These are phyloP conservation scores for Drosophila mercatorum DNA, from an alignment of 2,888 invertebrate species.

Conservation along the genomic window DNA sequence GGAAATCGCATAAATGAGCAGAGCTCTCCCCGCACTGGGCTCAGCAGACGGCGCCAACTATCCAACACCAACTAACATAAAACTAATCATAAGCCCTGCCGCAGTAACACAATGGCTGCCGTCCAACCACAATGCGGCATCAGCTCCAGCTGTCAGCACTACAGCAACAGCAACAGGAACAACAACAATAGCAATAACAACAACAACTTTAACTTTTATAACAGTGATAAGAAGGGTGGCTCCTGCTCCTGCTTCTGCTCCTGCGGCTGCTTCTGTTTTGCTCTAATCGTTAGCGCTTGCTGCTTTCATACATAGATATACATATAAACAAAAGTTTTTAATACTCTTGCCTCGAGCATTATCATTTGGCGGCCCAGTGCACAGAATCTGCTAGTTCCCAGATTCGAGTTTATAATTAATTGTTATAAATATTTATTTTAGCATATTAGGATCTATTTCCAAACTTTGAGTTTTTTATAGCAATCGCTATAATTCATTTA, in stretches of 20 bases:
- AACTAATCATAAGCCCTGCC: slow-evolving; percentile 32
- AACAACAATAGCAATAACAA: slow-evolving; percentile 2
- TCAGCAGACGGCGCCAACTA: slow-evolving; percentile 18
- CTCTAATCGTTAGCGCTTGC: slow-evolving; percentile 14
- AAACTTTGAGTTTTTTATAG: no score
- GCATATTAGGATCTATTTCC: neutral
- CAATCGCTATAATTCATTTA: no score
- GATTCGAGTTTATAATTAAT: neutral
- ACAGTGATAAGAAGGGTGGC: slow-evolving; percentile 18
- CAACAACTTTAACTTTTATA: slow-evolving; percentile 15
- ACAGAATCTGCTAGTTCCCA: neutral
- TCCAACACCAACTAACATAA: slow-evolving; percentile 25
- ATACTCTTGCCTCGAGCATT: slow-evolving; percentile 17
- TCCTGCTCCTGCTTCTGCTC: neutral
- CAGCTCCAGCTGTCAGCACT: slow-evolving; percentile 23
- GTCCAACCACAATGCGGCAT: slow-evolving; percentile 24
- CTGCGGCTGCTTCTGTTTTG: neutral
- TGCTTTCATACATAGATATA: neutral
- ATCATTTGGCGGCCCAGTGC: neutral
- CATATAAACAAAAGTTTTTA: slow-evolving; percentile 15
- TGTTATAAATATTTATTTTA: neutral
- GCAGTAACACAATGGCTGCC: slow-evolving; percentile 15
- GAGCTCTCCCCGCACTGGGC: neutral
- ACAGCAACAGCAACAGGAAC: slow-evolving; percentile 6
- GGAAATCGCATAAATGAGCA: slow-evolving; percentile 4